These are phyloP conservation scores for Asarcornis scutulata DNA, from an alignment of 2,113 vertebrate genomes.

Conservation along the genomic window DNA sequence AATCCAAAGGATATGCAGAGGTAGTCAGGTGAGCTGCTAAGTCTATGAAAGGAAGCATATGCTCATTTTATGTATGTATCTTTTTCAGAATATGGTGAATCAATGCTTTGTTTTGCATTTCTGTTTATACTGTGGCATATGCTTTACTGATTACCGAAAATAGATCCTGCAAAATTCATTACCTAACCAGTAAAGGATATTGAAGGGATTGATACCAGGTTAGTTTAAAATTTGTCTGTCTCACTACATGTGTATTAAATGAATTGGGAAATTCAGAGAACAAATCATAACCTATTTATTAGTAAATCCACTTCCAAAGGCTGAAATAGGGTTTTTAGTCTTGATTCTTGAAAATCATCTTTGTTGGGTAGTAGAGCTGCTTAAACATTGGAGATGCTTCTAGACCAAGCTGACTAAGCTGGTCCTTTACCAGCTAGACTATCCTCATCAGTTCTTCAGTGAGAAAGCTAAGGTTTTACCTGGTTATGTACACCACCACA, in stretches of 20 bases:
- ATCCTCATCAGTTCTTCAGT: background rate
- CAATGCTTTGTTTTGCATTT: slow-evolving; percentile 10
- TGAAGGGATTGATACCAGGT: background rate
- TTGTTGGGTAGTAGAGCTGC: background rate
- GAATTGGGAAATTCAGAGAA: background rate
- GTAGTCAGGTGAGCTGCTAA: background rate
- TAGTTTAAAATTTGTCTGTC: background rate
- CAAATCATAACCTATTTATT: background rate
- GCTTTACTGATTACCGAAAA: background rate
- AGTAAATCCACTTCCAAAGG: background rate
- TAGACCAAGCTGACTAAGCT: background rate
- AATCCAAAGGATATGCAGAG: background rate
- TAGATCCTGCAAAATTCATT: background rate
- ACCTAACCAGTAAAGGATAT: background rate
- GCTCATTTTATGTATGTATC: background rate
- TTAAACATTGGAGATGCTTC: background rate
- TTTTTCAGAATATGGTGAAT: background rate
- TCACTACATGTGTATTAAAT: background rate
- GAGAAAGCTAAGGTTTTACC: background rate
- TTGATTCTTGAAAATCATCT: background rate
- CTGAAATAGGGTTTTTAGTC: background rate
- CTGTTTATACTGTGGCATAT: background rate
- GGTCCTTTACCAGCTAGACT: background rate
- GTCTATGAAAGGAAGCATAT: background rate
- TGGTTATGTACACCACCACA: background rate